Percentiles rank a stretch among this genome's conserved stretches.
Conservation (phyloP, 2,113 vertebrate genomes). For the Epinephelus cyanopodus region DNA sequence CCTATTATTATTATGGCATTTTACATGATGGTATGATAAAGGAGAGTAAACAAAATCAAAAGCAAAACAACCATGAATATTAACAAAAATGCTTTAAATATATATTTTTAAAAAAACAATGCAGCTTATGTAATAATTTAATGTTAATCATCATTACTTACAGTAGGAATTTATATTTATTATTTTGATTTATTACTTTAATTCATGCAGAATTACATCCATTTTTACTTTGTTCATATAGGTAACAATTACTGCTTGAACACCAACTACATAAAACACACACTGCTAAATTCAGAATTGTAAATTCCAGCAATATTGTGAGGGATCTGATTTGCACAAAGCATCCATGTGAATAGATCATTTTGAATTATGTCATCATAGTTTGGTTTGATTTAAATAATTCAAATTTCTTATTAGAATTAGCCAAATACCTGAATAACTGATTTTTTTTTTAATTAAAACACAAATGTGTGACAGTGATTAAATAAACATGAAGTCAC, state of each 20-base stretch:
- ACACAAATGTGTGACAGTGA: background rate
- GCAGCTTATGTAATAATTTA: background rate
- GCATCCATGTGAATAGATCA: background rate
- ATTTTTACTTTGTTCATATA: background rate
- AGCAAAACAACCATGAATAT: background rate
- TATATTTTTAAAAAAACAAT: background rate
- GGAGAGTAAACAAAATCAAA: background rate
- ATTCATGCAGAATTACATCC: background rate
- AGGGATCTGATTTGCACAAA: too few species aligned
- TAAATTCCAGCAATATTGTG: background rate
- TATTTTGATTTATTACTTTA: background rate
- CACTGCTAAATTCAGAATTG: background rate
- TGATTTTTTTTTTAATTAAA: too few species aligned
- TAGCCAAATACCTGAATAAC: too few species aligned
- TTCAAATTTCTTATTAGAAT: background rate
- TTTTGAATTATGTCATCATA: too few species aligned
- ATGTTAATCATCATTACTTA: background rate
- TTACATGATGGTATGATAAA: background rate
- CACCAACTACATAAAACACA: background rate
- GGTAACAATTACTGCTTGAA: background rate
- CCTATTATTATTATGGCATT: slow-evolving; percentile 24
- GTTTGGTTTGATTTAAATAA: background rate
- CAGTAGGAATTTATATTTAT: too few species aligned
- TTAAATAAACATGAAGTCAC: background rate
- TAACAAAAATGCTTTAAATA: background rate